Evolutionary conservation across 2,888 invertebrate genomes (phyloP), one percentile per base, ranked within the genome.

Genomic region (Homarus gammarus): DNA sequence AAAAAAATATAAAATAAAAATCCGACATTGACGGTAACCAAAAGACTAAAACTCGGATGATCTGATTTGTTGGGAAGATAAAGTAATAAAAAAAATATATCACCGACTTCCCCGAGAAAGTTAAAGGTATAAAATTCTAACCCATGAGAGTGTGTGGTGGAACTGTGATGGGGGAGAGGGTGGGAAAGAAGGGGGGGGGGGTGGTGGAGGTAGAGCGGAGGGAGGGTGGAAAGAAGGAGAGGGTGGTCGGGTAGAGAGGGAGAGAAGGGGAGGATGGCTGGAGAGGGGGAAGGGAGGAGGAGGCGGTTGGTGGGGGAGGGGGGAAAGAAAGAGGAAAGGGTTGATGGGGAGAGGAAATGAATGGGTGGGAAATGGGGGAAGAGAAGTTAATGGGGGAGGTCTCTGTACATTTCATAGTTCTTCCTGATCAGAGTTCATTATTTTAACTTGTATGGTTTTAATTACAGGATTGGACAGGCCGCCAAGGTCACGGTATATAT

Each of bases 71-170:
- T 6, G 64, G 64, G 64, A 27, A 64, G 64, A 64, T 64, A 64
- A 64, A 64, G 6, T 22, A 64, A 64, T 64, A 64, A 64, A 64
- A 44, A n/a, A 64, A 27, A 64, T 27, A 12, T 64, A 64, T 64
- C 64, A 64, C 64, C 64, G 64, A 64, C n/a, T 64, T 64, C 64
- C 64, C 64, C 64, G 8, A 27, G 64, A 64, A 64, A 27, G 64
- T 27, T 27, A 22, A 18, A 56, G 64, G 12, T 27, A 64, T 64
- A 27, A 64, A 64, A 64, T 27, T 64, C 18, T 27, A 27, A 64
- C 64, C 27, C n/a, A 27, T 27, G 64, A 27, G 64, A 64, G 64
- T 64, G 15, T 12, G 64, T 64, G 44, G 44, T 44, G 64, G 31
- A 5, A 12, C 31, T n/a, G 56, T 22, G 56, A 22, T 18, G 15